Conservation (phyloP, 2,797 vertebrate genomes). For the Trachurus trachurus region DNA sequence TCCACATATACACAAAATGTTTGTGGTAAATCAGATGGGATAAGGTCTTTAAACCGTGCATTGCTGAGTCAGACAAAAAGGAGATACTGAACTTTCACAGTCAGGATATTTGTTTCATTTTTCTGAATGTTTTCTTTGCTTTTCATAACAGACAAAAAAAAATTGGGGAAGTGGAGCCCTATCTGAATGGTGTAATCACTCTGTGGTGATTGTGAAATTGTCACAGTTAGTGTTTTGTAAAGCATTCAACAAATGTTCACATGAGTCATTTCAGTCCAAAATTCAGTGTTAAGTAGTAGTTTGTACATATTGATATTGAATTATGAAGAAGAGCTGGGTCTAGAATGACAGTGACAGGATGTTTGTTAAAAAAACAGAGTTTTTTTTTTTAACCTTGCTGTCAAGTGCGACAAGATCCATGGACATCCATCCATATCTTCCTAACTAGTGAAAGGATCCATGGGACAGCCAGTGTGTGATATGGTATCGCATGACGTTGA, state of each 20-base stretch:
- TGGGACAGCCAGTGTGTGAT: conserved; percentile 29
- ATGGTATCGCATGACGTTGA: conserved; percentile 41
- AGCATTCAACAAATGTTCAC: neutral
- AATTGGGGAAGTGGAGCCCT: neutral
- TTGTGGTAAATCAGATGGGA: conserved; percentile 17
- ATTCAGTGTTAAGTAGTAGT: neutral
- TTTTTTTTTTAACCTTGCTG: neutral
- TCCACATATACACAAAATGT: conserved; percentile 24
- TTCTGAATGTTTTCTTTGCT: conserved; percentile 19
- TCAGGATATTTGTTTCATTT: neutral
- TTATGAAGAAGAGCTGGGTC: neutral
- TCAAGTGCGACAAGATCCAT: conserved; percentile 1
- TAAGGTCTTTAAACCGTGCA: conserved; percentile 13
- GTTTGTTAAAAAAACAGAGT: no score
- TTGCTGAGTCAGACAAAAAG: neutral
- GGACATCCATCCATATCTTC: conserved; percentile 7
- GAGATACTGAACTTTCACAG: neutral
- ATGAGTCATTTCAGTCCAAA: neutral
- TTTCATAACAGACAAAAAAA: neutral
- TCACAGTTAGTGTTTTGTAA: conserved; percentile 1
- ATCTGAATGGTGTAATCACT: conserved; percentile 29
- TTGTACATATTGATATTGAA: conserved; percentile 1
- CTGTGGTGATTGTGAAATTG: conserved; percentile 33
- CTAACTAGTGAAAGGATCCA: conserved; percentile 3
- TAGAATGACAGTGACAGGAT: no score